Percentiles rank a stretch among this genome's conserved stretches.
Evolutionary conservation across 2,888 invertebrate genomes (phyloP).

Genomic region (Artemia sp.): DNA sequence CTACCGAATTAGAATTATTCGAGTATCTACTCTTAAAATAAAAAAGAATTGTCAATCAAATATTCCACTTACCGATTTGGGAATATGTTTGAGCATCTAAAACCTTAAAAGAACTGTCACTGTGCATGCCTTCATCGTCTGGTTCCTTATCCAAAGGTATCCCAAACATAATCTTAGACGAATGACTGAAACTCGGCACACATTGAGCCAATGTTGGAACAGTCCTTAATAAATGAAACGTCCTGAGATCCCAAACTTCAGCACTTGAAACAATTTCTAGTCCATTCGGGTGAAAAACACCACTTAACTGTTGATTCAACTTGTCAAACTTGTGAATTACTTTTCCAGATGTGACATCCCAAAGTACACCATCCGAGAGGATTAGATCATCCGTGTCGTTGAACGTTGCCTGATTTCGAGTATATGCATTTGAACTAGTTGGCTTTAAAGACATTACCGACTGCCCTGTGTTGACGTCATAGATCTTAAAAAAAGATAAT

Average conservation of each 20-base stretch:
- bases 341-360: constrained; percentile 72
- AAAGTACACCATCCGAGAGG: constrained; percentile 85
- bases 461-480: constrained; percentile 66
- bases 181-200: constrained; percentile 67
- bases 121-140: constrained; percentile 41
- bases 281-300: constrained; percentile 89
- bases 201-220: constrained; percentile 86
- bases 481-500: constrained; percentile 42
- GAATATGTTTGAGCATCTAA: constrained; percentile 85
- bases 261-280: constrained; percentile 91
- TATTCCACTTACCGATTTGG: constrained; percentile 51
- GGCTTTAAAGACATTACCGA: constrained; percentile 56
- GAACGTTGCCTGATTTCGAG: constrained; percentile 81
- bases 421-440: constrained; percentile 74
- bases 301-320: constrained; percentile 81
- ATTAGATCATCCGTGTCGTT: constrained; percentile 83
- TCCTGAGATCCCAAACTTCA: constrained; percentile 94
- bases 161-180: constrained; percentile 73
- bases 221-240: constrained; percentile 79
- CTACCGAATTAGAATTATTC: too few relatives aligned
- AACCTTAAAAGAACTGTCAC: constrained; percentile 83
- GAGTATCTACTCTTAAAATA: neutral
- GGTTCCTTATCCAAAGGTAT: constrained; percentile 54
- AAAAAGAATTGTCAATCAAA: neutral
- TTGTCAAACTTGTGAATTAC: constrained; percentile 95